Percentiles rank a stretch among this genome's conserved stretches.
These are phyloP conservation scores for Eulemur coronatus DNA, from an alignment of 2,797 vertebrate species.

Conservation along the genomic window DNA sequence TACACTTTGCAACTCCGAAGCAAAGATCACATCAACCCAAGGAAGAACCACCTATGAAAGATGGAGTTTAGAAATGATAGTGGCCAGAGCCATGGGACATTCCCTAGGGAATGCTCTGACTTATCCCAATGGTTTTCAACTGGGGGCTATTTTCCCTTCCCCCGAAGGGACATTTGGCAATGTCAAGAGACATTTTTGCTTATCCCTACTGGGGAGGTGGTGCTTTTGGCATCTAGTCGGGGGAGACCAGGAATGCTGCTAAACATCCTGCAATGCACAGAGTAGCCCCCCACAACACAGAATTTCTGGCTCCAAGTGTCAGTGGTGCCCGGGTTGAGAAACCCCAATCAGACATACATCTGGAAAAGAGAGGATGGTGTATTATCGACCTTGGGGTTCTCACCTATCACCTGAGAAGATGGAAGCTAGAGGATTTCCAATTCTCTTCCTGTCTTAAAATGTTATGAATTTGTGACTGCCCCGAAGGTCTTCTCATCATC, in stretches of 20 bases:
- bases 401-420: not conserved
- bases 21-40: no score
- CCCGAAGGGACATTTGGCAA: not conserved
- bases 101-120: no score
- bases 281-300: not conserved
- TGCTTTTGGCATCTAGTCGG: no score
- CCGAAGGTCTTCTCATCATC: constrained; percentile 24
- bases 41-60: not conserved
- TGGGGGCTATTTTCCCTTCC: not conserved
- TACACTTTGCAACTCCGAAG: not conserved
- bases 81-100: not conserved
- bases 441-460: not conserved
- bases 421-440: not conserved
- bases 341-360: not conserved
- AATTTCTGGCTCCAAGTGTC: not conserved
- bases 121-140: not conserved
- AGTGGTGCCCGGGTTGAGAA: not conserved
- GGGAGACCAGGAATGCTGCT: not conserved
- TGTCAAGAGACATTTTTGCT: not conserved
- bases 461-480: not conserved
- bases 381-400: not conserved
- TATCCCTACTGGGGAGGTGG: not conserved
- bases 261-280: not conserved
- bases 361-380: not conserved
- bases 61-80: not conserved